phyloP scores from a whole-genome alignment of 2,888 invertebrate species.

The Dolichopus griseipennis region DNA sequence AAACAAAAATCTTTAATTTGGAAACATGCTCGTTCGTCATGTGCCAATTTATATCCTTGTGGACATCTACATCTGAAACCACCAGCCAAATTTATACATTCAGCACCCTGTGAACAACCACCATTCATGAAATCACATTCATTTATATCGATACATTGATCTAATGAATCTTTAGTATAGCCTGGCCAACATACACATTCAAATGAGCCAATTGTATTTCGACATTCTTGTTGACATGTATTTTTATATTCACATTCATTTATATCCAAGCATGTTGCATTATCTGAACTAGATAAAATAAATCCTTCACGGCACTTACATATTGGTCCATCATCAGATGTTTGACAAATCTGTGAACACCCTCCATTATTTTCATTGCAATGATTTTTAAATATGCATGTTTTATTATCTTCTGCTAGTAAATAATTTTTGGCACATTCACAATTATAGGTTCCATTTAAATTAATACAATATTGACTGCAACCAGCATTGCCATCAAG shows the following conservation, averaged over 20 bases:
- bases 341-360: conserved; percentile 45
- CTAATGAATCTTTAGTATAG: conserved; percentile 43
- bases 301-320: conserved; percentile 46
- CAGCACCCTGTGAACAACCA: conserved; percentile 33
- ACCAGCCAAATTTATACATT: conserved; percentile 45
- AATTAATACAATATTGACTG: conserved; percentile 48
- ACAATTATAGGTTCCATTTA: conserved; percentile 48
- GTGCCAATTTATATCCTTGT: conserved; percentile 35
- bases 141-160: conserved; percentile 47
- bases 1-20: conserved; percentile 35
- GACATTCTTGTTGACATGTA: conserved; percentile 46
- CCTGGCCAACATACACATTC: conserved; percentile 55
- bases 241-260: conserved; percentile 46
- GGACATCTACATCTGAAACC: conserved; percentile 47
- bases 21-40: conserved; percentile 29
- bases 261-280: conserved; percentile 43
- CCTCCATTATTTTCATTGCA: conserved; percentile 40
- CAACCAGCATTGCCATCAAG: conserved; percentile 44
- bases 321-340: conserved; percentile 21
- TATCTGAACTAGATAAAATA: conserved; percentile 36
- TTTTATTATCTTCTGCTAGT: conserved; percentile 39
- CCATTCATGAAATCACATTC: conserved; percentile 46
- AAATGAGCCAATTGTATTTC: conserved; percentile 45
- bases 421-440: conserved; percentile 43
- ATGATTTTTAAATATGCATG: conserved; percentile 44